Evolutionary conservation across 2,888 invertebrate species (phyloP).

Genomic region (Lordiphosa andalusiaca): DNA sequence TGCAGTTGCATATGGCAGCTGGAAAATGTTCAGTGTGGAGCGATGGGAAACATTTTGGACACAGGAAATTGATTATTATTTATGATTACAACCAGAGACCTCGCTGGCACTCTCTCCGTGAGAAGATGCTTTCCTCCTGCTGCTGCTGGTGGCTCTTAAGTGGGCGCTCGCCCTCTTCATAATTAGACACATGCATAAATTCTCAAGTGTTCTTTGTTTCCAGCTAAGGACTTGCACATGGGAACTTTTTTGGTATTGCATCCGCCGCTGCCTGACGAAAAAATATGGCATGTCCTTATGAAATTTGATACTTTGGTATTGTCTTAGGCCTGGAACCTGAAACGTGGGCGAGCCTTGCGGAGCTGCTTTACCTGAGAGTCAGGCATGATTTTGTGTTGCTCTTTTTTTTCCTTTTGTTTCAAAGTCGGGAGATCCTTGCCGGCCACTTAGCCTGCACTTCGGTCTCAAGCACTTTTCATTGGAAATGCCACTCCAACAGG

Average conservation of each 20-base stretch:
- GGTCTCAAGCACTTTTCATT: slow-evolving; percentile 42
- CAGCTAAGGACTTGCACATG: slow-evolving; percentile 53
- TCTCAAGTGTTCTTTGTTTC: slow-evolving; percentile 27
- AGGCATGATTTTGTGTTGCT: slow-evolving; percentile 14
- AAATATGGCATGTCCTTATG: slow-evolving; percentile 59
- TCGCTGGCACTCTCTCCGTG: slow-evolving; percentile 14
- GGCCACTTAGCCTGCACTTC: slow-evolving; percentile 49
- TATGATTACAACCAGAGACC: slow-evolving; percentile 58
- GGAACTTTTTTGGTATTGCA: slow-evolving; percentile 45
- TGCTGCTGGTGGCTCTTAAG: slow-evolving; percentile 53
- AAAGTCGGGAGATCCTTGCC: slow-evolving; percentile 53
- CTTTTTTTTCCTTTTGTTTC: slow-evolving; percentile 24
- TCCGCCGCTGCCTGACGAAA: slow-evolving; percentile 19
- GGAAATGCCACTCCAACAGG: slow-evolving; percentile 47
- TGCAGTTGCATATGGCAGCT: slow-evolving; percentile 50
- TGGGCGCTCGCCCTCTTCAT: slow-evolving; percentile 55
- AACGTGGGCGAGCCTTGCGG: slow-evolving; percentile 46
- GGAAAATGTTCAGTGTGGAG: slow-evolving; percentile 42
- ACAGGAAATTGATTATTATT: slow-evolving; percentile 75
- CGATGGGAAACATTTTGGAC: slow-evolving; percentile 69
- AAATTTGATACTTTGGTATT: slow-evolving; percentile 59
- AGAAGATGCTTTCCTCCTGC: slow-evolving; percentile 15
- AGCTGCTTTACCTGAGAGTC: slow-evolving; percentile 49
- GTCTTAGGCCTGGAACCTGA: slow-evolving; percentile 40
- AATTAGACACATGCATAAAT: slow-evolving; percentile 59